Conservation (phyloP, 2,888 invertebrate species). For the Conchocele bisecta region DNA sequence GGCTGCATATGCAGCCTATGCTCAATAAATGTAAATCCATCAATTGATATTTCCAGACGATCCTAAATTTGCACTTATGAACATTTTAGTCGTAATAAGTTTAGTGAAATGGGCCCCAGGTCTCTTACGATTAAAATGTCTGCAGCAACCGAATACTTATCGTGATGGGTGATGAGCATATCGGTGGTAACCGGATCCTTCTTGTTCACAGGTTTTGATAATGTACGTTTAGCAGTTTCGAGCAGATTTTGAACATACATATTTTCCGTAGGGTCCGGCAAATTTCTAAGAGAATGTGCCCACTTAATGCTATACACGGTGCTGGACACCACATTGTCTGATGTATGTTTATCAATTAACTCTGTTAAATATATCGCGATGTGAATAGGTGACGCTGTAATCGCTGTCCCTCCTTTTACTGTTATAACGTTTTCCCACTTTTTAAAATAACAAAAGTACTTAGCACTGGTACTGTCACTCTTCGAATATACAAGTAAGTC, state of each 20-base stretch:
- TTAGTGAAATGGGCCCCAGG: too few relatives aligned
- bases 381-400: conserved; percentile 41
- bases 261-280: conserved; percentile 40
- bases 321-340: conserved; percentile 22
- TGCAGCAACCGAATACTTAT: conserved; percentile 5
- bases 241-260: conserved; percentile 40
- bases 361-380: conserved; percentile 36
- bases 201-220: conserved; percentile 25
- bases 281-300: conserved; percentile 15
- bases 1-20: too few relatives aligned
- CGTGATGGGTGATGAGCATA: conserved; percentile 23
- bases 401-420: conserved; percentile 22
- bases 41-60: too few relatives aligned
- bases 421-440: conserved; percentile 24
- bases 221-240: conserved; percentile 33
- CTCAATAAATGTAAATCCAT: too few relatives aligned
- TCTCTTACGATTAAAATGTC: conserved; percentile 27
- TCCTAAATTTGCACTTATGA: too few relatives aligned
- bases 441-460: conserved; percentile 33
- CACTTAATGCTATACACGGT: conserved; percentile 35
- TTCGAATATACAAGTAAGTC: conserved; percentile 14
- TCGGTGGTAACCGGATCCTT: conserved; percentile 45
- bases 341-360: conserved; percentile 31
- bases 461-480: conserved; percentile 32
- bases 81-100: too few relatives aligned